Base-by-base conservation (phyloP, 1,140 invertebrate species). In the Andricus grossulariae region DNA sequence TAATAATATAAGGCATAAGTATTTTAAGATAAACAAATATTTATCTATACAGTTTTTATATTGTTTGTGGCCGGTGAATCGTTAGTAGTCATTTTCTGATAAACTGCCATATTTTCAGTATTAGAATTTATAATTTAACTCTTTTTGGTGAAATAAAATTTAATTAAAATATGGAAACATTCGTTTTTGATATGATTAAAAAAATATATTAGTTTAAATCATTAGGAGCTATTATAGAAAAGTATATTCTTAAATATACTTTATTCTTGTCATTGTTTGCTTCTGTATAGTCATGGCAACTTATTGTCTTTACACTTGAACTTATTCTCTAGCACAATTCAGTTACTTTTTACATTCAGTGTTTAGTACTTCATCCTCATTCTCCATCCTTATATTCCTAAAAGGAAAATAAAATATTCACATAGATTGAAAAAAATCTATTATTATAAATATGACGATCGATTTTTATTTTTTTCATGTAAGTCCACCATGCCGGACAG, bases 401-500 rank as follows among this genome's bases (percentile, higher is more conserved):
- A 5, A 54, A 54, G 1, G 11, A 18, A n/a, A 54, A 18, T 54
- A 19, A 10, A 19, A 54, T 54, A 18, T 10, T 54, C 1, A 10
- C 10, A 2, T 54, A n/a, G 52, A 45, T 45, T 18, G 2, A 54
- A 54, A 39, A 16, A 39, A 16, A 16, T n/a, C 5, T 15, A n/a
- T 66, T 6, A n/a, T 39, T 45, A 15, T 49, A 76, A 79, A 71
- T 55, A 83, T 83, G 82, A 74, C 82, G 45, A 91, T 94, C 75
- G 92, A 93, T 80, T 87, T 94, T 15, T 95, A 95, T 87, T 94
- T 94, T 85, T 85, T 90, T 2, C 91, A 93, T 6, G 78, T 75
- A 2, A 94, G 93, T 84, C 92, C 93, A 66, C 94, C 95, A 3
- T 94, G 94, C 81, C 91, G 95, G 57, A 88, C 92, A 60, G 93